Percentiles rank a stretch among this genome's conserved stretches.
Conservation (phyloP, 2,113 vertebrate species). For the Leiothrix lutea region DNA sequence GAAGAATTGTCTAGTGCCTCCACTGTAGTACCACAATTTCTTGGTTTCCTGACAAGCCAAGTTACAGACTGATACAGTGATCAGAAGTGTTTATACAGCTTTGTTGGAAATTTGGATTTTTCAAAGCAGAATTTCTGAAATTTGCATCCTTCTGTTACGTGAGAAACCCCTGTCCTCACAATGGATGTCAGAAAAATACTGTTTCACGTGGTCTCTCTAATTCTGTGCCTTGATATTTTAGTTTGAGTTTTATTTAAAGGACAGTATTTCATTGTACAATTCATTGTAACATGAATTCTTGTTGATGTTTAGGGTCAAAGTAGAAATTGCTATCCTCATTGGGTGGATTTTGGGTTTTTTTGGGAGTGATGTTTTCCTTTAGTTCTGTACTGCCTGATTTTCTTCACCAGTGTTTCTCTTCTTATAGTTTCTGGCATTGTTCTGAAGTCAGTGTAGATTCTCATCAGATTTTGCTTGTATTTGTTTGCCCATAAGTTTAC, state of each 20-base stretch:
- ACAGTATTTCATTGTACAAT: not conserved
- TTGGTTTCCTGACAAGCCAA: not conserved
- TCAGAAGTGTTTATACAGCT: not conserved
- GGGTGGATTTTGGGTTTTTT: not conserved
- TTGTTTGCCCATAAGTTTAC: not conserved
- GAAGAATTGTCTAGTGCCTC: not conserved
- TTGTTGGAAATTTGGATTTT: not conserved
- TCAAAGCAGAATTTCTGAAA: not conserved
- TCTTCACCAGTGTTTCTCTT: not conserved
- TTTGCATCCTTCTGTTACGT: not conserved
- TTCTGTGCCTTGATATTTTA: not conserved
- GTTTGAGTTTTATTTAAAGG: not conserved
- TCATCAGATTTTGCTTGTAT: not conserved
- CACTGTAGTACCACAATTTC: rapidly evolving
- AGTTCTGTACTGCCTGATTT: not conserved
- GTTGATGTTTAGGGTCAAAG: not conserved
- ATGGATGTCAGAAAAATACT: not conserved
- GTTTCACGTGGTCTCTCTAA: not conserved
- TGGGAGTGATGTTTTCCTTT: not conserved
- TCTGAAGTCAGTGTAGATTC: not conserved
- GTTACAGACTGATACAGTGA: not conserved
- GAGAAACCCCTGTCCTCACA: not conserved
- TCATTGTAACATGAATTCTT: not conserved
- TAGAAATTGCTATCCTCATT: not conserved
- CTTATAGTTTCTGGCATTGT: not conserved